Conservation (phyloP, 2,797 vertebrate genomes). For the Peromyscus attwateri region DNA sequence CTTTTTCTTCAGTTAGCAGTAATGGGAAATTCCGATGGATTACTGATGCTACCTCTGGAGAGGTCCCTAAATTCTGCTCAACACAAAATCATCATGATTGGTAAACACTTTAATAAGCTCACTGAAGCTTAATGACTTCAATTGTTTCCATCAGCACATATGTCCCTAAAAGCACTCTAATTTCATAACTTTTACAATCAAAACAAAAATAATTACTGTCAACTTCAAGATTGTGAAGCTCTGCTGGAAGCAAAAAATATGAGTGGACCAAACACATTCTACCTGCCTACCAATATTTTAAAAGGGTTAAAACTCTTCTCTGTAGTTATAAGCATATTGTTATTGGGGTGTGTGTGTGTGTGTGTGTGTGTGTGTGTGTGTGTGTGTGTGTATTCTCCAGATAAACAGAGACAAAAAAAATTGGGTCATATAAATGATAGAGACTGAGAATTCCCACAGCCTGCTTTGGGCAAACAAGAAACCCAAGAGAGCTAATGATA, state of each 20-base stretch:
- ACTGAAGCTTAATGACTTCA: constrained; percentile 66
- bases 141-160: constrained; percentile 62
- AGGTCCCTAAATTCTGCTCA: constrained; percentile 70
- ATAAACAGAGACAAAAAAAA: not conserved
- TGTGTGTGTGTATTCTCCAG: not conserved
- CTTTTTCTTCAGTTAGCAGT: constrained; percentile 70
- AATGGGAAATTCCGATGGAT: constrained; percentile 78
- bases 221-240: constrained; percentile 50
- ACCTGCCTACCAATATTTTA: constrained; percentile 11
- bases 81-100: constrained; percentile 68
- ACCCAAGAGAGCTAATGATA: not conserved
- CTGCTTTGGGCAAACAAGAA: not conserved
- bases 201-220: constrained; percentile 70
- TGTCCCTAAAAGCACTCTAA: constrained; percentile 21
- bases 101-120: constrained; percentile 70
- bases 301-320: not conserved
- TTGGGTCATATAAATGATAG: not conserved
- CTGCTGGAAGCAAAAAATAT: not conserved
- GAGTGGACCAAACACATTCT: not conserved
- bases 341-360: not conserved
- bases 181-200: constrained; percentile 13
- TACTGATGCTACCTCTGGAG: constrained; percentile 58
- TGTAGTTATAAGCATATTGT: not conserved
- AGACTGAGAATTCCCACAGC: not conserved
- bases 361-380: not conserved